phyloP scores from a whole-genome alignment of 2,888 invertebrate genomes.

The Tetrapedia diversipes region DNA sequence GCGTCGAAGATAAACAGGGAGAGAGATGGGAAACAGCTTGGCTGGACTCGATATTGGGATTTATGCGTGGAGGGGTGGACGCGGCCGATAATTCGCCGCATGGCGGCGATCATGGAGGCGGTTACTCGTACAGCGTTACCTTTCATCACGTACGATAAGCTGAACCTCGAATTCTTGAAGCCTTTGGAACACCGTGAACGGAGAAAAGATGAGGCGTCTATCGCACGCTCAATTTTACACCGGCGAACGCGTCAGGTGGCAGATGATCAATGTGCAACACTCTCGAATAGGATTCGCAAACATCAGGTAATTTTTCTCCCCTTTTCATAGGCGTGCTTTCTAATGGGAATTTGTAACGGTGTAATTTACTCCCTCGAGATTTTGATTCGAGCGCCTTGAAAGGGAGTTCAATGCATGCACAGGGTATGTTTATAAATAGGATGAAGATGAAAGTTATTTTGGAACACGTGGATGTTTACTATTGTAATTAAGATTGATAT shows the following conservation, averaged over 20 bases:
- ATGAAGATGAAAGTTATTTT: neutral
- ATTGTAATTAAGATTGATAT: no score
- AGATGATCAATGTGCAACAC: constrained; percentile 80
- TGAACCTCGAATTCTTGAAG: constrained; percentile 1
- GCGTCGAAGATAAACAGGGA: neutral
- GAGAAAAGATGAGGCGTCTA: constrained; percentile 69
- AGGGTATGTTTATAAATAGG: neutral
- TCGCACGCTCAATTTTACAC: constrained; percentile 75
- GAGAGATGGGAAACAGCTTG: constrained; percentile 31
- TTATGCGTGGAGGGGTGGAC: constrained; percentile 51
- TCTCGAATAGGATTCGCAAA: constrained; percentile 77
- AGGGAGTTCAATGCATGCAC: neutral
- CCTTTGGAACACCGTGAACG: neutral
- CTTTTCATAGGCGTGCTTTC: neutral
- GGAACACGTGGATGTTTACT: no score
- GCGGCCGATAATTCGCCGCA: constrained; percentile 62
- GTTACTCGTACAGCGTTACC: constrained; percentile 15
- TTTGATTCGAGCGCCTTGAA: neutral
- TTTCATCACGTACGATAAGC: constrained; percentile 3
- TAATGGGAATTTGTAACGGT: neutral
- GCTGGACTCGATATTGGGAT: constrained; percentile 38
- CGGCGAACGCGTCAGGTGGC: constrained; percentile 79
- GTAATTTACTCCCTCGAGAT: neutral
- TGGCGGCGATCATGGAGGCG: constrained; percentile 54
- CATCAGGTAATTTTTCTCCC: constrained; percentile 75